These are phyloP conservation scores for Scaptomyza parva DNA, from an alignment of 2,888 invertebrate species.

Conservation along the genomic window DNA sequence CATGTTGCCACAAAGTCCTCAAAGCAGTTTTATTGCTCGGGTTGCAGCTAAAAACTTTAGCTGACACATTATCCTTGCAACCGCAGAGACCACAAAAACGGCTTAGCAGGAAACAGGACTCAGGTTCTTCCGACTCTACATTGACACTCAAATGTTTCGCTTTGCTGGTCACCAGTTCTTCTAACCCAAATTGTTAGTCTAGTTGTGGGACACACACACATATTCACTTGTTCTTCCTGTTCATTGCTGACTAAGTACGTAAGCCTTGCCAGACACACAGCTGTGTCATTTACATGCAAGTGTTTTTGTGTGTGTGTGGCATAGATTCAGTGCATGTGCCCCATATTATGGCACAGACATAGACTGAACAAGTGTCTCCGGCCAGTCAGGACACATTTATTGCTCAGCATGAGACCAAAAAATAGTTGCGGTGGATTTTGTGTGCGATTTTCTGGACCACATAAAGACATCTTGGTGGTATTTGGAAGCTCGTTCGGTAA, in stretches of 20 bases:
- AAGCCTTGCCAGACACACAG: constrained; percentile 65
- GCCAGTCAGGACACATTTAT: constrained; percentile 71
- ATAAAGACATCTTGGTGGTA: constrained; percentile 43
- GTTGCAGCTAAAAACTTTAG: constrained; percentile 53
- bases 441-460: constrained; percentile 62
- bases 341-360: constrained; percentile 72
- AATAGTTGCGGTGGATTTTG: constrained; percentile 76
- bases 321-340: constrained; percentile 65
- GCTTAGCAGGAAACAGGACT: constrained; percentile 62
- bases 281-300: constrained; percentile 48
- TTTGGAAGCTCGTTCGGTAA: constrained; percentile 12
- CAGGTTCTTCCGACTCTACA: constrained; percentile 16
- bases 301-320: constrained; percentile 18
- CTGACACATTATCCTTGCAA: constrained; percentile 68
- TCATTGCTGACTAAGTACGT: constrained; percentile 55
- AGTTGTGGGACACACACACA: constrained; percentile 31
- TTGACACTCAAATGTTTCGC: constrained; percentile 40
- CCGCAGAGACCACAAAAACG: constrained; percentile 70
- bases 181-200: constrained; percentile 71
- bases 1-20: constrained; percentile 42
- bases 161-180: constrained; percentile 45
- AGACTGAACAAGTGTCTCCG: constrained; percentile 71
- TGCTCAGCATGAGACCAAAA: constrained; percentile 75
- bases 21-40: constrained; percentile 61
- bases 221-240: constrained; percentile 28